Percentiles rank a stretch among this genome's conserved stretches.
phyloP scores from a whole-genome alignment of 2,113 vertebrate species.

The Oryzias curvinotus region DNA sequence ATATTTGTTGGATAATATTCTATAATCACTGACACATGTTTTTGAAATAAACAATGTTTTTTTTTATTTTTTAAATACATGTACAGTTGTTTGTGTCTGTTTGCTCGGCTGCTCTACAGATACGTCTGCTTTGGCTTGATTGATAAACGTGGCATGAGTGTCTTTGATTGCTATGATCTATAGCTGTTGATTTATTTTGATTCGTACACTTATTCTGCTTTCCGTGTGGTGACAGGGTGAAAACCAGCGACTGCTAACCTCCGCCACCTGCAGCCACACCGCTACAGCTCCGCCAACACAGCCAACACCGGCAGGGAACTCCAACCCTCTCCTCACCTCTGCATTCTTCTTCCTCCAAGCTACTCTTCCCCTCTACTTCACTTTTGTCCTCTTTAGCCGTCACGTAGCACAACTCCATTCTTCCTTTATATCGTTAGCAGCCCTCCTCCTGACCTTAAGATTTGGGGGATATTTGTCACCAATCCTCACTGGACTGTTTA shows the following conservation, averaged over 20 bases:
- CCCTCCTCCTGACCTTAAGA: not conserved
- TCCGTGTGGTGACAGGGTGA: constrained; percentile 62
- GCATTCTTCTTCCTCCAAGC: constrained; percentile 30
- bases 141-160: constrained; percentile 1
- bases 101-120: constrained; percentile 19
- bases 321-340: constrained; percentile 43
- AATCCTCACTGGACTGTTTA: constrained; percentile 65
- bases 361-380: constrained; percentile 18
- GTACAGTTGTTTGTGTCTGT: no score
- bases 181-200: not conserved
- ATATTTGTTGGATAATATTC: no score
- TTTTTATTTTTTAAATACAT: not conserved
- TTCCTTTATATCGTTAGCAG: not conserved
- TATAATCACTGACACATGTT: no score
- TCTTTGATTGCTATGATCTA: constrained; percentile 17
- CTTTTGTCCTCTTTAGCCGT: no score
- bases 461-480: not conserved
- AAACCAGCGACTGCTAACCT: constrained; percentile 75
- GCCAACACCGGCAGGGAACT: constrained; percentile 67
- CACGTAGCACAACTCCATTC: no score
- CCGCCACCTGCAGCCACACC: constrained; percentile 14
- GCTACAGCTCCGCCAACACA: constrained; percentile 35
- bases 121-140: constrained; percentile 33
- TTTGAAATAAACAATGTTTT: not conserved
- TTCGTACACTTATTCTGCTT: not conserved